Percentiles rank a stretch among this genome's conserved stretches.
These are phyloP conservation scores for Natrix natrix DNA, from an alignment of 2,797 vertebrate species.

Conservation along the genomic window DNA sequence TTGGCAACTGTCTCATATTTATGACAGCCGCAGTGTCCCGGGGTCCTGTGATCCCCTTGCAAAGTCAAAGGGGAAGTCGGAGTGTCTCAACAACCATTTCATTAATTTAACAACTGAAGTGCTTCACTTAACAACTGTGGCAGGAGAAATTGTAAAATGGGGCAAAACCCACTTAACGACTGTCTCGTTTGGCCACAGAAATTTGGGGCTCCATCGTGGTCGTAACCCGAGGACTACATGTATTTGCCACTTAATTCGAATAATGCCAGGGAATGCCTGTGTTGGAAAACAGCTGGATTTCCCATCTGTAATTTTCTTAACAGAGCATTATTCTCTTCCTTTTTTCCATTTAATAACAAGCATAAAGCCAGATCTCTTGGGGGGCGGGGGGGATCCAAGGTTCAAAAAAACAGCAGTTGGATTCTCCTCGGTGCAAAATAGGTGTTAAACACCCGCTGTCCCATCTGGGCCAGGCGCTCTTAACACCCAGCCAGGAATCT, in stretches of 20 bases:
- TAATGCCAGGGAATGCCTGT: not conserved
- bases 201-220: not conserved
- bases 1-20: too few relatives aligned
- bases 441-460: not conserved
- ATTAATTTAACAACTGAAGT: not conserved
- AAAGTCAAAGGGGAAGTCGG: too few relatives aligned
- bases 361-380: not conserved
- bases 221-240: too few relatives aligned
- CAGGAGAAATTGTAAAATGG: not conserved
- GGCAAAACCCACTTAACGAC: not conserved
- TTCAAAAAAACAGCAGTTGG: too few relatives aligned
- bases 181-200: not conserved
- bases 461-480: not conserved
- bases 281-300: not conserved
- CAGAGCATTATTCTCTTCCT: not conserved
- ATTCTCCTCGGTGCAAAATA: not conserved
- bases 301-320: not conserved
- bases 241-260: not conserved
- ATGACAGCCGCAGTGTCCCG: too few relatives aligned
- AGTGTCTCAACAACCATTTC: not conserved
- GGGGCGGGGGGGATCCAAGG: too few relatives aligned
- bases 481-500: not conserved
- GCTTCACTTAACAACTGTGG: not conserved
- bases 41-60: too few relatives aligned
- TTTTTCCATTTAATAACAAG: not conserved